phyloP scores from a whole-genome alignment of 2,113 vertebrate genomes.

The Brienomyrus longianalis region DNA sequence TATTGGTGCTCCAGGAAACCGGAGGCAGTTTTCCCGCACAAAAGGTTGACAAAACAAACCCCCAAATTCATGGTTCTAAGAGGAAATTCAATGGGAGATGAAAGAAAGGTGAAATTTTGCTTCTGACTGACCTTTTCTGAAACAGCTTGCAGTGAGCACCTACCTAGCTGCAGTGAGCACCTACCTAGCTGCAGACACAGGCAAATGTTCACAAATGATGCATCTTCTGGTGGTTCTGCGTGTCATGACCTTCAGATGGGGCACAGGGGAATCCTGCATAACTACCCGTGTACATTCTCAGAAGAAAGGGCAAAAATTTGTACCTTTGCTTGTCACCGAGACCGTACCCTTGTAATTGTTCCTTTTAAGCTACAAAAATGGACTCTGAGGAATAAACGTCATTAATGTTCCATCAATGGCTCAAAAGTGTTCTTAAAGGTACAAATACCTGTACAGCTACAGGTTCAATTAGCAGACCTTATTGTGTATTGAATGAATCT shows the following conservation, averaged over 20 bases:
- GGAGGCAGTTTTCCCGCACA: slow-evolving; percentile 47
- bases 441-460: no score
- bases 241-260: neutral
- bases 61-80: slow-evolving; percentile 41
- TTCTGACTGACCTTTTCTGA: neutral
- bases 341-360: no score
- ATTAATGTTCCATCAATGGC: no score
- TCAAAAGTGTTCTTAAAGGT: no score
- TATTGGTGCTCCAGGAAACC: slow-evolving; percentile 49
- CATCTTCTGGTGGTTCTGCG: neutral
- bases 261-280: neutral
- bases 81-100: neutral
- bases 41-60: slow-evolving; percentile 44
- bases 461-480: no score
- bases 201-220: neutral
- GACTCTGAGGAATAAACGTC: no score
- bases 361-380: no score
- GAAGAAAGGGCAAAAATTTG: no score
- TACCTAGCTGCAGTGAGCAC: neutral
- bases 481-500: neutral
- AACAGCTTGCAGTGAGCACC: neutral
- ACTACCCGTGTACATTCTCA: no score
- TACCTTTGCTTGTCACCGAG: no score
- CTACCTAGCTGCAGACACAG: neutral
- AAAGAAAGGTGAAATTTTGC: neutral